Evolutionary conservation across 2,113 vertebrate genomes (phyloP).

Genomic region (Pterophyllum scalare): DNA sequence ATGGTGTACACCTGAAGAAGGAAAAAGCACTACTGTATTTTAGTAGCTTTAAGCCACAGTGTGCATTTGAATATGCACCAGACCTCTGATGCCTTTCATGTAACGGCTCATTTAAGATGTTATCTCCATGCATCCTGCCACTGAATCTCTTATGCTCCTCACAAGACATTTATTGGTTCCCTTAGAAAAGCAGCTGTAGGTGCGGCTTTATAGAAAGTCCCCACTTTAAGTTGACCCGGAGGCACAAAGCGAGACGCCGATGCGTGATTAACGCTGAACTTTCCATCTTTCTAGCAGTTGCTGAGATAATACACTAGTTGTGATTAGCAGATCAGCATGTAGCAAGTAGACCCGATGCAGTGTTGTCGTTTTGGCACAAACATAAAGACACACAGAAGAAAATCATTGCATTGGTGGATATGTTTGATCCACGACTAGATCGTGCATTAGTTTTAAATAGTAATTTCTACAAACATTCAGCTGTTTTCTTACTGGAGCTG

Average conservation of each 20-base stretch:
- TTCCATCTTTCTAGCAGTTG: background rate
- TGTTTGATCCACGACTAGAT: background rate
- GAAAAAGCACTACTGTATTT: background rate
- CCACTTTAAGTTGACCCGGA: background rate
- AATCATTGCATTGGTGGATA: background rate
- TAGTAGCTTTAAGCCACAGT: background rate
- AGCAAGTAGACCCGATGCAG: background rate
- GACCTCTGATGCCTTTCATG: background rate
- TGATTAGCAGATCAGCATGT: background rate
- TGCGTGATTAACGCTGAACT: background rate
- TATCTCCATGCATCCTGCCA: background rate
- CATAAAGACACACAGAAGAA: background rate
- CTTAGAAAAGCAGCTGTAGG: background rate
- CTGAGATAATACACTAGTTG: background rate
- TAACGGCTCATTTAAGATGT: constrained; percentile 8
- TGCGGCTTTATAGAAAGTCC: background rate
- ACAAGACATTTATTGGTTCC: background rate
- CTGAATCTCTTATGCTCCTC: background rate
- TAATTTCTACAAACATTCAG: background rate
- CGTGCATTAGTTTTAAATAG: background rate
- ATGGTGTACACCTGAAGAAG: background rate
- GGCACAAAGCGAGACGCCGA: background rate
- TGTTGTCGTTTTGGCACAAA: background rate
- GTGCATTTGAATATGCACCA: background rate
- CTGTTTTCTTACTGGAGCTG: too few species aligned